These are phyloP conservation scores for Polyommatus icarus DNA, from an alignment of 2,888 invertebrate genomes.

Conservation along the genomic window DNA sequence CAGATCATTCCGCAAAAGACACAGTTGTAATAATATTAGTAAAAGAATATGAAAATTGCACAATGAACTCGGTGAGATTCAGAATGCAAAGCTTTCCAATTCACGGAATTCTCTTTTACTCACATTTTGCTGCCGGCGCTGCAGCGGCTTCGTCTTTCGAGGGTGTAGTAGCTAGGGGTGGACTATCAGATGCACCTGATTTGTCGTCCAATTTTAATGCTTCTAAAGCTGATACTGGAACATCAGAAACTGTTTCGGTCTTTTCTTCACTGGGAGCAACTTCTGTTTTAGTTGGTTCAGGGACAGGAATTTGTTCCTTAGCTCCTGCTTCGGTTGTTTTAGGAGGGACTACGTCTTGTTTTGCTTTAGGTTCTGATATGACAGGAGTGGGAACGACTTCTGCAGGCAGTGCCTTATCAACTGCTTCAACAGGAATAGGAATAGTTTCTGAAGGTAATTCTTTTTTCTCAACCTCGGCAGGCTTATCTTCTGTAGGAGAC, in stretches of 20 bases:
- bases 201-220: constrained; percentile 37
- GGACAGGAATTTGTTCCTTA: constrained; percentile 23
- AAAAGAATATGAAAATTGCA: constrained; percentile 70
- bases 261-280: constrained; percentile 35
- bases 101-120: constrained; percentile 53
- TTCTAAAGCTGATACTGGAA: constrained; percentile 40
- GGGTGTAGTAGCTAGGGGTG: constrained; percentile 68
- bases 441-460: background rate
- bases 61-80: constrained; percentile 72
- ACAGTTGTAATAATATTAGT: constrained; percentile 69
- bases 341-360: constrained; percentile 25
- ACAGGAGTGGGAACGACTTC: background rate
- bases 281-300: constrained; percentile 33
- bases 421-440: constrained; percentile 6
- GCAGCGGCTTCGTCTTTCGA: constrained; percentile 62
- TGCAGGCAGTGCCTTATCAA: background rate
- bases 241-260: constrained; percentile 39
- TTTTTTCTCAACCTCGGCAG: constrained; percentile 39
- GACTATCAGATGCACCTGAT: constrained; percentile 58
- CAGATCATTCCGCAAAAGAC: constrained; percentile 54
- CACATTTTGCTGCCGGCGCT: constrained; percentile 67
- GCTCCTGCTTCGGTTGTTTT: background rate
- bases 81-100: constrained; percentile 71
- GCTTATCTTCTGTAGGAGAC: constrained; percentile 31
- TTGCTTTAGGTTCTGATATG: background rate